Conservation (phyloP, 2,113 vertebrate species). For the Pelobates fuscus region DNA sequence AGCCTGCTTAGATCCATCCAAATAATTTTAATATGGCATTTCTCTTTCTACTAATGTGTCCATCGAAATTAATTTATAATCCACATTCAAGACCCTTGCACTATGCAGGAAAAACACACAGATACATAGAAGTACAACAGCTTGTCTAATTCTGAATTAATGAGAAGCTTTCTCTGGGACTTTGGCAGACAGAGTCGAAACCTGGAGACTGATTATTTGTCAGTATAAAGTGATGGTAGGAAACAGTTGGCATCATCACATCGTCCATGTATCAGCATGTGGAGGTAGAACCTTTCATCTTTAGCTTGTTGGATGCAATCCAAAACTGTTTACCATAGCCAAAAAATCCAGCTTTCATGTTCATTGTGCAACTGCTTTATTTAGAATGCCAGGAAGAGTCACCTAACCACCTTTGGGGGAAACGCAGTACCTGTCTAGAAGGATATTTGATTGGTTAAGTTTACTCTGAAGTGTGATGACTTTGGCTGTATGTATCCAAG, state of each 20-base stretch:
- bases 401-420: neutral
- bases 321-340: too few species aligned
- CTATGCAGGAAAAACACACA: neutral
- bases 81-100: neutral
- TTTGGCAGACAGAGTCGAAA: conserved; percentile 3
- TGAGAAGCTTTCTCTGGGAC: neutral
- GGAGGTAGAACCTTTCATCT: conserved; percentile 6
- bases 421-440: too few species aligned
- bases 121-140: neutral
- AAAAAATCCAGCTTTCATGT: neutral
- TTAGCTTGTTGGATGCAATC: neutral
- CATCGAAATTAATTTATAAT: conserved; percentile 32
- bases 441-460: too few species aligned
- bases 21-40: conserved; percentile 30
- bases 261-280: too few species aligned
- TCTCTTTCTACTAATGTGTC: conserved; percentile 26
- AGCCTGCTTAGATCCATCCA: conserved; percentile 35
- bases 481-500: too few species aligned
- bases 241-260: neutral
- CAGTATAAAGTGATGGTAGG: conserved; percentile 1
- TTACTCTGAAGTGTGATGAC: too few species aligned
- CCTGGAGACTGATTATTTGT: conserved; percentile 4
- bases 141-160: neutral
- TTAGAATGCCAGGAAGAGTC: neutral
- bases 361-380: neutral